Conservation (phyloP, 2,888 invertebrate genomes). For the Drosophila seclusa region DNA sequence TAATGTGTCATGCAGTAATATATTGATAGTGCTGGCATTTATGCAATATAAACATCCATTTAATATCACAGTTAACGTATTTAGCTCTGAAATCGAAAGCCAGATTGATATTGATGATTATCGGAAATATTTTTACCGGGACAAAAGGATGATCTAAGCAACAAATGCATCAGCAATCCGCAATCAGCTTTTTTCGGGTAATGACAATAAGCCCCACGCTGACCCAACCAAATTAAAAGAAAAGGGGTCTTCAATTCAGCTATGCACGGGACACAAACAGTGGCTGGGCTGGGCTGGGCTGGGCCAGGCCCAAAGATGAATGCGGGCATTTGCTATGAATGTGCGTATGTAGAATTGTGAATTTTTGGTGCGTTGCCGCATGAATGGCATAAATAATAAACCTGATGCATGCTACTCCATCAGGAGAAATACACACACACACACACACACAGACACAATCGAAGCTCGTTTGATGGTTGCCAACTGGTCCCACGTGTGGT, state of each 20-base stretch:
- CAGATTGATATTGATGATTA: not conserved
- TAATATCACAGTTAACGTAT: not conserved
- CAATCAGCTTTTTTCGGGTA: slow-evolving; percentile 1
- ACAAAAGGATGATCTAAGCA: not conserved
- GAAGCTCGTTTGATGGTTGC: slow-evolving; percentile 40
- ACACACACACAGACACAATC: not conserved
- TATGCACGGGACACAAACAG: not conserved
- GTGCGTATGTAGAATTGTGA: slow-evolving; percentile 26
- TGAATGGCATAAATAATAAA: slow-evolving; percentile 69
- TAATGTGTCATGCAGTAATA: not conserved
- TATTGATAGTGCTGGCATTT: not conserved
- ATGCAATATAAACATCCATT: not conserved
- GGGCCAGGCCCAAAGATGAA: not conserved
- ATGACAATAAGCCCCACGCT: slow-evolving; percentile 4
- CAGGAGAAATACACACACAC: not conserved
- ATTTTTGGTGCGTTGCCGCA: slow-evolving; percentile 43
- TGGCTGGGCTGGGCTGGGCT: not conserved
- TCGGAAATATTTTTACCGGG: not conserved
- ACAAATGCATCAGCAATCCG: not conserved
- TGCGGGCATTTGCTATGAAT: slow-evolving; percentile 8
- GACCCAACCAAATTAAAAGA: slow-evolving; percentile 4
- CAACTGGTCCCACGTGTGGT: slow-evolving; percentile 62
- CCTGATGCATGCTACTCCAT: slow-evolving; percentile 39
- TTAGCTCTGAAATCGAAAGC: not conserved
- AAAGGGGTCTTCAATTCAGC: slow-evolving; percentile 8